Percentiles rank a stretch among this genome's conserved stretches.
phyloP scores from a whole-genome alignment of 2,113 vertebrate species.

The Gallinago paraguaiae region DNA sequence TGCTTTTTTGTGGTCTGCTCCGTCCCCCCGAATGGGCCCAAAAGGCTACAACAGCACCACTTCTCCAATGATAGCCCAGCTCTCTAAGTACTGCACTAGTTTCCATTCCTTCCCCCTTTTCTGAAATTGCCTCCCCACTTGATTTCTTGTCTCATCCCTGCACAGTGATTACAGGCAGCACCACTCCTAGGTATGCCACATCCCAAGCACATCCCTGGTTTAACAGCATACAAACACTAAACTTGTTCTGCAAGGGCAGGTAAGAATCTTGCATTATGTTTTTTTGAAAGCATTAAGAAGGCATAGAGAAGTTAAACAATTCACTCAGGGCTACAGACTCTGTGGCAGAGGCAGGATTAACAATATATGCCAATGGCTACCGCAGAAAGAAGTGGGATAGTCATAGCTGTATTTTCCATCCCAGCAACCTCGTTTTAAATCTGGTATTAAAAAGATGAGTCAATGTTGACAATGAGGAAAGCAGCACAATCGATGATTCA shows the following conservation, averaged over 20 bases:
- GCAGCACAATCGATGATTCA: not conserved
- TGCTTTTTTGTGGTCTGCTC: not conserved
- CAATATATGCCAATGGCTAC: accelerated
- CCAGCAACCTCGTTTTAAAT: not conserved
- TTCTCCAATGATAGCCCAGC: not conserved
- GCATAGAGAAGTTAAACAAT: not conserved
- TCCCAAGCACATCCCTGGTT: not conserved
- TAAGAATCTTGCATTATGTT: not conserved
- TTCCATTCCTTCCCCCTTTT: not conserved
- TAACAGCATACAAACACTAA: not conserved
- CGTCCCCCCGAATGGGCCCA: not conserved
- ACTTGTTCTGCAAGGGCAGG: not conserved
- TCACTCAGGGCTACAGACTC: accelerated
- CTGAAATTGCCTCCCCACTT: not conserved
- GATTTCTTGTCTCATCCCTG: not conserved
- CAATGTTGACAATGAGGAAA: not conserved
- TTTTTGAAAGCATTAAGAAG: not conserved
- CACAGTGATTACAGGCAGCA: not conserved
- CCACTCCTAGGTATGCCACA: not conserved
- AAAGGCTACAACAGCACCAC: not conserved
- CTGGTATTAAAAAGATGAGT: not conserved
- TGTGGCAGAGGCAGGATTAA: not conserved
- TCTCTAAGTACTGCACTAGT: not conserved
- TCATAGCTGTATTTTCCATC: not conserved
- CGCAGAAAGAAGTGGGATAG: not conserved